Evolutionary conservation across 2,797 vertebrate species (phyloP).

Genomic region (Sebastes kiyomatsui): DNA sequence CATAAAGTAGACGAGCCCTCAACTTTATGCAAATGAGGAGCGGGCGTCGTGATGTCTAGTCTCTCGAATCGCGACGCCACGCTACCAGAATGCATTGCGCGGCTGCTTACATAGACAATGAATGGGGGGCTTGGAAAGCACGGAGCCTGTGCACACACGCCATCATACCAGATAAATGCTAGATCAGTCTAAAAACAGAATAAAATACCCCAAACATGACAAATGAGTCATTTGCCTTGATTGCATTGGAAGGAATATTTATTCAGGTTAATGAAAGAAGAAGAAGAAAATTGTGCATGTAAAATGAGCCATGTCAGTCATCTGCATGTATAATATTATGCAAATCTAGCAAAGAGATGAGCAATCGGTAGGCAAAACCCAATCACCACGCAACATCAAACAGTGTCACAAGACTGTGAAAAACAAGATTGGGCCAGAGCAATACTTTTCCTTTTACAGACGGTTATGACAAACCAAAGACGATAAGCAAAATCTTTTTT

Average conservation of each 20-base stretch:
- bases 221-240: conserved; percentile 13
- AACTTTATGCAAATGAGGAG: too few species aligned
- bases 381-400: conserved; percentile 57
- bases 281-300: conserved; percentile 3
- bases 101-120: too few species aligned
- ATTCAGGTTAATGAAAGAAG: conserved; percentile 34
- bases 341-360: conserved; percentile 24
- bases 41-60: too few species aligned
- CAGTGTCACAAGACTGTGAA: conserved; percentile 33
- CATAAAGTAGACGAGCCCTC: too few species aligned
- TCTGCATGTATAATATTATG: conserved; percentile 23
- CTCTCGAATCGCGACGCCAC: too few species aligned
- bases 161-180: not conserved
- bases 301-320: not conserved
- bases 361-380: conserved; percentile 21
- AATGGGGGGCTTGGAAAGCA: too few species aligned
- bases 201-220: conserved; percentile 8
- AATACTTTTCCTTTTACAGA: conserved; percentile 61
- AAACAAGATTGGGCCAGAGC: conserved; percentile 45
- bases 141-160: too few species aligned
- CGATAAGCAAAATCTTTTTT: conserved; percentile 26
- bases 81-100: too few species aligned
- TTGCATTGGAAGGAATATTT: conserved; percentile 15
- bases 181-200: conserved; percentile 1
- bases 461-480: conserved; percentile 50